Conservation (phyloP, 2,888 invertebrate species). For the Chymomyza procnemis region DNA sequence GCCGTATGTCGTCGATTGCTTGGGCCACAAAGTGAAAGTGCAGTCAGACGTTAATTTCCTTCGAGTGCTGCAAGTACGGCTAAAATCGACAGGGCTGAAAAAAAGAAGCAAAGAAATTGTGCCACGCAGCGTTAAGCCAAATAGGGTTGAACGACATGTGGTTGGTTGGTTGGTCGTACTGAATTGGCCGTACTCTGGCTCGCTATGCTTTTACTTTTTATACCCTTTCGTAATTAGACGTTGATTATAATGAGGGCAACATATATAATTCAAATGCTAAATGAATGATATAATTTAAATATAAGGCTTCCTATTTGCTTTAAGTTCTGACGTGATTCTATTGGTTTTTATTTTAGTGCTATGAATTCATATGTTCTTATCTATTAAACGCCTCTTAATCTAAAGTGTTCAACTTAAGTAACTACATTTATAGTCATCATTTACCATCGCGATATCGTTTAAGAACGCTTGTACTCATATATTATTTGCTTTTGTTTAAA, state of each 20-base stretch:
- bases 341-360: neutral
- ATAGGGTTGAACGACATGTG: slow-evolving; percentile 54
- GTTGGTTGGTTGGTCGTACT: slow-evolving; percentile 13
- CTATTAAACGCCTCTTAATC: neutral
- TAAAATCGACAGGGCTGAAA: neutral
- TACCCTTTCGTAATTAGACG: slow-evolving; percentile 13
- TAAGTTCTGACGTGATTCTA: neutral
- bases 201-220: slow-evolving; percentile 34
- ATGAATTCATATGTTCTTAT: neutral
- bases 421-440: neutral
- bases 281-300: slow-evolving; percentile 2
- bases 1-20: slow-evolving; percentile 21
- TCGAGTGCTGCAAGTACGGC: neutral
- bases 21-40: slow-evolving; percentile 55
- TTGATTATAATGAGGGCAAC: neutral
- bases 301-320: neutral
- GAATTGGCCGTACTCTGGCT: neutral
- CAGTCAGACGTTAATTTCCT: slow-evolving; percentile 57
- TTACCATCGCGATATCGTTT: neutral
- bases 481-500: too few species aligned
- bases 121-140: slow-evolving; percentile 52
- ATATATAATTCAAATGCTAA: neutral
- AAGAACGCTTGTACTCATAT: too few species aligned
- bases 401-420: slow-evolving; percentile 10
- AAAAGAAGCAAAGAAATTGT: slow-evolving; percentile 34